Evolutionary conservation across 2,797 vertebrate species (phyloP), one percentile per base, ranked within the genome.

Genomic region (Cyprinodon diabolis): DNA sequence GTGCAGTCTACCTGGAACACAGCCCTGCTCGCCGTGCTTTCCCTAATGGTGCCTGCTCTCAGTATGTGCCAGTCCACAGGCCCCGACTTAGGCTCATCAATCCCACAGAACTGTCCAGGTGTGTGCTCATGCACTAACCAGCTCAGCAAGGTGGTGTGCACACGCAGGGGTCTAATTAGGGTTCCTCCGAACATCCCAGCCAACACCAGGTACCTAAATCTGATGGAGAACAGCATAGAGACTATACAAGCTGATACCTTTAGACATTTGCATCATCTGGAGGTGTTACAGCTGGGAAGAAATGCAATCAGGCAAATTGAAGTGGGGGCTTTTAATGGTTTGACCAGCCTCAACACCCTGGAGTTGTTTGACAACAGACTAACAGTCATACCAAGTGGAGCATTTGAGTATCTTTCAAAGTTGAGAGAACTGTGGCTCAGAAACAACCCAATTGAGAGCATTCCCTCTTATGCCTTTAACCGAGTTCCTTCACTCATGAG

Each of bases 221-320:
- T 99, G 76, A 99, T 99, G 98, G 98, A 99, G 92, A 99, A 99
- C 94, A 97, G 96, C 91, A 99, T 99, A 91, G 96, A 97, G 92
- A 90, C 96, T 90, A 97, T 99, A 91, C 96, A 98, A 91, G 97
- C 97, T 0, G 98, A 98, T 85, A 98, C 97, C 1, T 99, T 99
- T 91, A 94, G 97, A 35, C 96, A 98, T 93, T 95, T 99, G 71
- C 97, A 96, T 84, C 98, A 98, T 92, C 92, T 99, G 93, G 98
- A 99, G 93, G 96, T 99, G 69, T 93, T 99, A 85, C 98, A 99
- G 93, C 69, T 99, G 92, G 97, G 97, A 72, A 92, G 97, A 88
- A 99, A 99, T 90, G 92, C 96, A 85, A 99, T 99, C 90, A 95
- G 98, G 74, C 97, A 99, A 90, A 97, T 99, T 60, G 98, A 99